Percentiles rank a stretch among this genome's conserved stretches.
These are phyloP conservation scores for Erythrolamprus reginae DNA, from an alignment of 2,113 vertebrate species.

Conservation along the genomic window DNA sequence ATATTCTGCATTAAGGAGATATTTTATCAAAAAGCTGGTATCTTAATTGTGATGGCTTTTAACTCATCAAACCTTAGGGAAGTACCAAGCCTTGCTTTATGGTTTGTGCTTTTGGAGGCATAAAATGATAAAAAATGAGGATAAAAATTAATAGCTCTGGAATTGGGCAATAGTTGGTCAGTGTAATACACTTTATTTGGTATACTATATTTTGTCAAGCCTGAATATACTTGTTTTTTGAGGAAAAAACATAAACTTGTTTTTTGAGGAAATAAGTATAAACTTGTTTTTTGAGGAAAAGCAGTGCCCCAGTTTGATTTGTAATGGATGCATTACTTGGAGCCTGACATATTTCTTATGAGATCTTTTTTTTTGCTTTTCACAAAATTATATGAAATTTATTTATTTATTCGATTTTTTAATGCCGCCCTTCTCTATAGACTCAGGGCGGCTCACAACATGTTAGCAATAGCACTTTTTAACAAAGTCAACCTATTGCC, in stretches of 20 bases:
- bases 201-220: background rate
- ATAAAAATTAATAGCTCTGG: background rate
- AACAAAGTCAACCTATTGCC: no score
- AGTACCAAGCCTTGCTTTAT: background rate
- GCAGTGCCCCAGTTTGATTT: no score
- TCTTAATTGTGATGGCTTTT: background rate
- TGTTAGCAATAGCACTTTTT: no score
- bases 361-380: background rate
- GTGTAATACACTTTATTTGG: background rate
- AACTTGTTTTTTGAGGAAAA: no score
- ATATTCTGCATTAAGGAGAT: background rate
- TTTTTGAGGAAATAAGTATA: no score
- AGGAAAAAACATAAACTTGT: no score
- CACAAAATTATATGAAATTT: background rate
- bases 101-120: background rate
- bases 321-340: no score
- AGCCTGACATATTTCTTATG: background rate
- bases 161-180: background rate
- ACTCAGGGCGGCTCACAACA: no score
- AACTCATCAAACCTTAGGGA: background rate
- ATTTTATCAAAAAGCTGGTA: background rate
- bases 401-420: no score
- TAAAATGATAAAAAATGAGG: background rate
- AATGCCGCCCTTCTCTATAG: no score
- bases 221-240: no score